phyloP scores from a whole-genome alignment of 2,113 vertebrate genomes.

The Heterochromis multidens region DNA sequence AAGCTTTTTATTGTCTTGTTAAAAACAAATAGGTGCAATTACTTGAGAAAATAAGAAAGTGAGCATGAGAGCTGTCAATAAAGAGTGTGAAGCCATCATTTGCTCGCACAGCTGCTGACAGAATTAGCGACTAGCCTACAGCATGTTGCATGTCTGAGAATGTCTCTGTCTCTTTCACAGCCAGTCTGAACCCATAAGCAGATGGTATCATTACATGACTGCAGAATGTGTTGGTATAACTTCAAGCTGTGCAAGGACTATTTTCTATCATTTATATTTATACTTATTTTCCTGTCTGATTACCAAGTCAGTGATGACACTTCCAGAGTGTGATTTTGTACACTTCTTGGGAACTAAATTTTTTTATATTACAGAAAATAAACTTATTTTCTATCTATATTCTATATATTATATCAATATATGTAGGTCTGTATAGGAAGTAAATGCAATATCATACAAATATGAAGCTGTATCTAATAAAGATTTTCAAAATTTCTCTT shows the following conservation, averaged over 20 bases:
- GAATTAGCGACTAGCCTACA: slow-evolving; percentile 29
- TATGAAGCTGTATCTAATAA: neutral
- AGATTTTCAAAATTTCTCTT: neutral
- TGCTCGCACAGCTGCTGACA: slow-evolving; percentile 24
- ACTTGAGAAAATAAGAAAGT: slow-evolving; percentile 35
- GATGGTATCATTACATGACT: slow-evolving; percentile 69
- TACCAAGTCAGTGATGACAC: neutral
- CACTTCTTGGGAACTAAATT: neutral
- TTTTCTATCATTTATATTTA: slow-evolving; percentile 26
- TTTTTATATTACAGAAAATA: neutral
- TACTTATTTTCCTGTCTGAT: neutral
- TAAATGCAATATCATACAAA: neutral
- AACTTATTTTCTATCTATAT: neutral
- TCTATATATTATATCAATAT: neutral
- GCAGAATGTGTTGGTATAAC: slow-evolving; percentile 29
- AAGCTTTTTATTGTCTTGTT: slow-evolving; percentile 47
- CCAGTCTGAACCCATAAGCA: slow-evolving; percentile 52
- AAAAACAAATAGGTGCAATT: slow-evolving; percentile 50
- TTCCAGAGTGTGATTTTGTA: neutral
- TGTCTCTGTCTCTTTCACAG: slow-evolving; percentile 4
- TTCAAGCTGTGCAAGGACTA: slow-evolving; percentile 20
- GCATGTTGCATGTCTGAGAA: slow-evolving; percentile 37
- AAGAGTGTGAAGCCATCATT: slow-evolving; percentile 12
- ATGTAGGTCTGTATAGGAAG: neutral
- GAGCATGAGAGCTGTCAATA: slow-evolving; percentile 2